Evolutionary conservation across 2,888 invertebrate species (phyloP).

Genomic region (Drosophila paucipuncta): DNA sequence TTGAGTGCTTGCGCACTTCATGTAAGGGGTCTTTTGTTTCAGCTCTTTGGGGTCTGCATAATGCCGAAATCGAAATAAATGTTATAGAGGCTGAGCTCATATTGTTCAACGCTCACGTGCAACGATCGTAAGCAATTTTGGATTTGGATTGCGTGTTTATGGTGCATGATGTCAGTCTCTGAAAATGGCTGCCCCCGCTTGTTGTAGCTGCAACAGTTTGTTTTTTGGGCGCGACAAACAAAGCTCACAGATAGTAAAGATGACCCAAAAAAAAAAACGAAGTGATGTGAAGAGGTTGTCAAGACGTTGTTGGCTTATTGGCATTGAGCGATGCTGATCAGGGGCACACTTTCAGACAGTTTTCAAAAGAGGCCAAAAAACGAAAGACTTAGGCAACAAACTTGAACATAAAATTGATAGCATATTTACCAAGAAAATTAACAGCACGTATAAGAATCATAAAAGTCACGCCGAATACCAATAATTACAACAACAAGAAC

Average conservation of each 20-base stretch:
- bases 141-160: slow-evolving; percentile 34
- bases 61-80: slow-evolving; percentile 36
- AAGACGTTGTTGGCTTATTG: slow-evolving; percentile 18
- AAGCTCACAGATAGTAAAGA: slow-evolving; percentile 23
- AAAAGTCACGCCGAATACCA: slow-evolving; percentile 43
- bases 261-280: slow-evolving; percentile 35
- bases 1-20: slow-evolving; percentile 50
- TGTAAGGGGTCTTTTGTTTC: slow-evolving; percentile 47
- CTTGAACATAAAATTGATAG: slow-evolving; percentile 50
- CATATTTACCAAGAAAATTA: slow-evolving; percentile 35
- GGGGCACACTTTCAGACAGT: slow-evolving; percentile 20
- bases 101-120: slow-evolving; percentile 54
- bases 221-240: slow-evolving; percentile 47
- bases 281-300: slow-evolving; percentile 17
- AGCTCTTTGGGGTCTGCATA: slow-evolving; percentile 3
- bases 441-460: background rate
- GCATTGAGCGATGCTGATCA: slow-evolving; percentile 31
- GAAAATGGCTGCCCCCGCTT: slow-evolving; percentile 19
- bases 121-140: slow-evolving; percentile 29
- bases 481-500: slow-evolving; percentile 17
- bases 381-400: slow-evolving; percentile 75
- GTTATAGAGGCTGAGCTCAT: slow-evolving; percentile 8
- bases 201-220: background rate
- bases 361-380: slow-evolving; percentile 17
- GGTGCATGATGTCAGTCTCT: slow-evolving; percentile 15